Conservation (phyloP, 2,797 vertebrate genomes). For the Myotis daubentonii region DNA sequence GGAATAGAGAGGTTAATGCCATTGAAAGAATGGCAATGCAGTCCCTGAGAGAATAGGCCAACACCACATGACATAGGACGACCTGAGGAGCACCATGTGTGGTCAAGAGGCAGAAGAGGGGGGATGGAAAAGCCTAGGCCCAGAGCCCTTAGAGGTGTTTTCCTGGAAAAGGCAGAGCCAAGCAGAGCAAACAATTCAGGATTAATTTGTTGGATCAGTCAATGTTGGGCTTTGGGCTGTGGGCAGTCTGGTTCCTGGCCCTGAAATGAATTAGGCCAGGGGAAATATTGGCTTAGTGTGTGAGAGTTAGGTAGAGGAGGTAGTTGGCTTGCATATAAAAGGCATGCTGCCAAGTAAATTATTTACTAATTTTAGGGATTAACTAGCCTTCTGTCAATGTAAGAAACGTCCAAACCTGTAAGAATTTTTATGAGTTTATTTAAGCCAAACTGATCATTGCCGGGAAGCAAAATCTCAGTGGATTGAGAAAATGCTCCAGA, state of each 20-base stretch:
- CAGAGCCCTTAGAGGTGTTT: background rate
- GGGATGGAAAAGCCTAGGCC: background rate
- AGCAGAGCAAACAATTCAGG: background rate
- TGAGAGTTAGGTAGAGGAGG: background rate
- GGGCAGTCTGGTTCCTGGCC: background rate
- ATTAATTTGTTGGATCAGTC: background rate
- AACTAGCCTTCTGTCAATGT: background rate
- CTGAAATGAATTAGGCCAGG: background rate
- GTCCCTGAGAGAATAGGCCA: background rate
- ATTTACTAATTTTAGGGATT: constrained; percentile 5
- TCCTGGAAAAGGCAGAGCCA: background rate
- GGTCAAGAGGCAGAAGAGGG: background rate
- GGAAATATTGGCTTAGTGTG: background rate
- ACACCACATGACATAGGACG: background rate
- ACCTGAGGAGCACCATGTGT: background rate
- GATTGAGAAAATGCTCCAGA: background rate
- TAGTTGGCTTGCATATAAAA: background rate
- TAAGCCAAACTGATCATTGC: background rate
- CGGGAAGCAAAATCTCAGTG: background rate
- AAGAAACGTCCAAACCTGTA: background rate
- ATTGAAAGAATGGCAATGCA: background rate
- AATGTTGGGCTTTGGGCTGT: background rate
- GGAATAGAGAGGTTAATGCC: background rate
- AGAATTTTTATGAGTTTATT: background rate
- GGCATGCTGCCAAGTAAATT: background rate